These are phyloP conservation scores for Erebia palarica DNA, from an alignment of 2,888 invertebrate species.

Conservation along the genomic window DNA sequence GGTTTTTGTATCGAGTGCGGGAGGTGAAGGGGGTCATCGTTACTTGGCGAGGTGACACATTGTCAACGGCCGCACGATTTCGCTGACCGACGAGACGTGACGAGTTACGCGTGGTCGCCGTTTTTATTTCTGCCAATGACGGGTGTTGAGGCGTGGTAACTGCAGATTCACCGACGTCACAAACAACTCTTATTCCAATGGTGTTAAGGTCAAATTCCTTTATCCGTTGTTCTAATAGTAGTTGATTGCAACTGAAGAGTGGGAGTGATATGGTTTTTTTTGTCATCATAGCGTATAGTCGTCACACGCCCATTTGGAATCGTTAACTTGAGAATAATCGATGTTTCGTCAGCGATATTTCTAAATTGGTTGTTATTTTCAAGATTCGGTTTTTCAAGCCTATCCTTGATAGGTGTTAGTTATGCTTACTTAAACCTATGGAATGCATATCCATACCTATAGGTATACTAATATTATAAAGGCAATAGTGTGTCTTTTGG, in stretches of 20 bases:
- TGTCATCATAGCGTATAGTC: slow-evolving; percentile 51
- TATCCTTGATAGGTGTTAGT: neutral
- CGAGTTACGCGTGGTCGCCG: slow-evolving; percentile 80
- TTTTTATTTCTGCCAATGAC: slow-evolving; percentile 83
- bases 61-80: slow-evolving; percentile 80
- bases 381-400: neutral
- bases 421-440: too few species aligned
- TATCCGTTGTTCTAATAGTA: slow-evolving; percentile 45
- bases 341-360: slow-evolving; percentile 53
- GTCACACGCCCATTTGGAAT: slow-evolving; percentile 76
- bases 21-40: slow-evolving; percentile 53
- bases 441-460: too few species aligned
- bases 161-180: slow-evolving; percentile 52
- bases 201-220: slow-evolving; percentile 53
- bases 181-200: slow-evolving; percentile 53
- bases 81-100: slow-evolving; percentile 79
- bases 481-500: too few species aligned
- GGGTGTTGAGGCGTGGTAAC: slow-evolving; percentile 80
- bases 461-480: too few species aligned
- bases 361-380: slow-evolving; percentile 24
- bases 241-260: slow-evolving; percentile 65
- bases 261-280: slow-evolving; percentile 81
- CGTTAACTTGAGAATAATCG: slow-evolving; percentile 53
- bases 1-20: slow-evolving; percentile 39
- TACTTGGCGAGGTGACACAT: slow-evolving; percentile 69